Percentiles rank a stretch among this genome's conserved stretches.
phyloP scores from a whole-genome alignment of 2,797 vertebrate genomes.

The Iguana delicatissima region DNA sequence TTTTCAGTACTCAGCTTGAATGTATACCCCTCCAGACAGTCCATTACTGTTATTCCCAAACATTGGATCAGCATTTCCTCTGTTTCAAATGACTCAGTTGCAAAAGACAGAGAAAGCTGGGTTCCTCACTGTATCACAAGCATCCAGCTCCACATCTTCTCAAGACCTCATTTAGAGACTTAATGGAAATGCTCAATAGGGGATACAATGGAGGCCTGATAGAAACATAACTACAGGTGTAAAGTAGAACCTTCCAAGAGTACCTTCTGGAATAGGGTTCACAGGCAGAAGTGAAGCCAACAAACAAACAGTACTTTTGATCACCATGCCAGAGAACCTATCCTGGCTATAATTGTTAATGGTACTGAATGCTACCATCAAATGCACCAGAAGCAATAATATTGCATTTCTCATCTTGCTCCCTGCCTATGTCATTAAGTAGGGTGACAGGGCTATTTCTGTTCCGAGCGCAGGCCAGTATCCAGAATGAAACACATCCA shows the following conservation, averaged over 20 bases:
- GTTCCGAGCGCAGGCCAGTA: not conserved
- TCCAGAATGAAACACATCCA: not conserved
- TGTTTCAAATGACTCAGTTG: not conserved
- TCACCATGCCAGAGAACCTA: too few relatives aligned
- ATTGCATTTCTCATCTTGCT: not conserved
- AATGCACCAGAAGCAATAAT: not conserved
- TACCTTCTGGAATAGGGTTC: not conserved
- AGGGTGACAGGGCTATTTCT: not conserved
- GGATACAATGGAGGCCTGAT: not conserved
- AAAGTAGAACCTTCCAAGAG: not conserved
- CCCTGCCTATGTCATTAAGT: not conserved
- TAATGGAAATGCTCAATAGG: not conserved
- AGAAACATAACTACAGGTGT: not conserved
- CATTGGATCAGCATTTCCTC: not conserved
- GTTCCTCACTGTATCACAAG: not conserved
- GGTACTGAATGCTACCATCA: not conserved
- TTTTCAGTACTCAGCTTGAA: not conserved
- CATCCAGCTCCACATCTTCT: not conserved
- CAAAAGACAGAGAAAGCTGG: not conserved
- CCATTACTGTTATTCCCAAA: not conserved
- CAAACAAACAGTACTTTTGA: not conserved
- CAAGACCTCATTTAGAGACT: not conserved
- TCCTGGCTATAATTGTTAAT: not conserved
- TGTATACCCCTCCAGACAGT: not conserved
- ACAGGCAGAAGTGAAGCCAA: not conserved